Evolutionary conservation across 2,797 vertebrate species (phyloP), one percentile per base, ranked within the genome.

Genomic region (Coregonus sp.): DNA sequence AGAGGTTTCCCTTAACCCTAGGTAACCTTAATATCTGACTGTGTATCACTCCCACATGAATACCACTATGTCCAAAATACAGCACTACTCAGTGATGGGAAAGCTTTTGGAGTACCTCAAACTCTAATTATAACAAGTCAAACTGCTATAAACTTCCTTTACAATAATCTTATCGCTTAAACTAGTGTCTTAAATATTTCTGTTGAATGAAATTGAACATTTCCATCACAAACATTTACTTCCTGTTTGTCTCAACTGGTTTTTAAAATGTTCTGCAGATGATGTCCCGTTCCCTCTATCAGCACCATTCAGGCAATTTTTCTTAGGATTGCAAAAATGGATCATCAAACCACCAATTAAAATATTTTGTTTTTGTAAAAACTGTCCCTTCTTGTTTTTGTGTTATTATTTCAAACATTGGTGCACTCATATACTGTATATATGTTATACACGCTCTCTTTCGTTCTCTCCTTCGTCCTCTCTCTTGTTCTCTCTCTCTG

Each of bases 261-360:
- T 78, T 72, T 69, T 54, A 4, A 75, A 81, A 85, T 78, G 75
- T 81, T 86, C 84, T 88, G 85, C 81, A 73, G 81, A 86, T 75
- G 80, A 78, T 89, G 83, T 86, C 88, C 4, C 85, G 82, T 85
- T 90, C 83, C 84, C 84, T 80, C 86, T 90, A 59, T 86, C 85
- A 86, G 85, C 88, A 88, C 89, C 81, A 79, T 84, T 86, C 89
- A 93, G 82, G 80, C 85, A 90, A 93, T 91, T 25, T 25, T 25
- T 25, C 81, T 90, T 91, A 88, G 92, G 81, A 92, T 92, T 91
- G 90, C 93, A 92, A 92, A 89, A 92, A 82, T 90, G 90, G 91
- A 92, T 92, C 92, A 91, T 94, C 88, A 89, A 92, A 85, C 89
- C 90, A 93, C 91, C 92, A 90, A 94, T 95, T 94, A 95, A 95